Evolutionary conservation across 2,888 invertebrate species (phyloP), one percentile per base, ranked within the genome.

Genomic region (Andrena flavipes): DNA sequence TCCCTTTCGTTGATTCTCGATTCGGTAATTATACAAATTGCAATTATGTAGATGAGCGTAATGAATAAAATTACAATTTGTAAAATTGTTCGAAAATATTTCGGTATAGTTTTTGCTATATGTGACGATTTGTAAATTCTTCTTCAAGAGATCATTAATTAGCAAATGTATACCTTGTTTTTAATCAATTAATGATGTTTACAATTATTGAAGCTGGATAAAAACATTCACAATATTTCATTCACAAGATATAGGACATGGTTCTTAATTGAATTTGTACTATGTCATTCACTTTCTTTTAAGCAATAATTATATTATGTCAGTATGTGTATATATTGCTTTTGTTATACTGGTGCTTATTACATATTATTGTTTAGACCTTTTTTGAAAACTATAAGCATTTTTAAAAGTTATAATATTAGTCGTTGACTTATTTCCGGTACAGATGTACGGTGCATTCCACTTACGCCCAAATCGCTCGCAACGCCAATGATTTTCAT

Each of bases 11-110:
- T 51, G 59, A 64, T 51, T 16, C 16, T 29, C 23, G 26, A 56
- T 35, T 35, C 33, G 54, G 7, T 70, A 70, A 60, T 80, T 49
- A 49, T 76, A 29, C 29, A 23, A 71, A 80, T 49, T 30, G 23
- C 10, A 71, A 49, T 7, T 29, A 54, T 30, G 13, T 8, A 30
- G 49, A 49, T 35, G 33, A 59, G 5, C 23, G 10, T 10, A 51
- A 10, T 78, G 35, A 56, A 59, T 64, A 49, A 26, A 49, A 60
- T 64, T 78, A 49, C 20, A 56, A 59, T 59, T 30, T 64, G 51
- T 72, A 54, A 67, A 72, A 60, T 10, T 48, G 20, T 26, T 77
- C 23, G 26, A 60, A 51, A 64, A 60, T 71, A 59, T n/a, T 26
- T 59, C 26, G 49, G 30, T 16, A 8, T 56, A 26, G 20, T 48